Evolutionary conservation across 2,113 vertebrate genomes (phyloP).

Genomic region (Chiloscyllium plagiosum): DNA sequence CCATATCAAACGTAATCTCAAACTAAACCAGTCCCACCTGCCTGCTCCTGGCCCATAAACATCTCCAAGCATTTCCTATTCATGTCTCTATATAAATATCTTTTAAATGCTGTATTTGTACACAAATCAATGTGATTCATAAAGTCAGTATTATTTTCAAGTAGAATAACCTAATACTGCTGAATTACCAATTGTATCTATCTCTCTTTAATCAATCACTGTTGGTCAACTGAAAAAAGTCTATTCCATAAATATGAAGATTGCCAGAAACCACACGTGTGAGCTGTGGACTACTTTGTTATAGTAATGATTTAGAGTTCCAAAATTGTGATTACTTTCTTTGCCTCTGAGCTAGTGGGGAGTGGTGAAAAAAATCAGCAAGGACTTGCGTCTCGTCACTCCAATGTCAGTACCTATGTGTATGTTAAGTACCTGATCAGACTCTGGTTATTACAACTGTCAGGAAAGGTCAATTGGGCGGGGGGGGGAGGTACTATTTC

Average conservation of each 20-base stretch:
- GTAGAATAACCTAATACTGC: neutral
- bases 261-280: neutral
- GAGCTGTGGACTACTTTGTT: neutral
- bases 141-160: neutral
- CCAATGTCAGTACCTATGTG: neutral
- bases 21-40: too few relatives aligned
- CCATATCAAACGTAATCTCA: too few relatives aligned
- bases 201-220: neutral
- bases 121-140: neutral
- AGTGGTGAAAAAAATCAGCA: neutral
- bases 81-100: too few relatives aligned
- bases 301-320: neutral
- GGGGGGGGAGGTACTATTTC: neutral
- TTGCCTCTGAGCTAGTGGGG: neutral
- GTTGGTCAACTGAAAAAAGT: neutral
- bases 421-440: neutral
- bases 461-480: neutral
- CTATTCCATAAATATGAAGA: neutral
- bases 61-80: too few relatives aligned
- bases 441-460: neutral
- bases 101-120: too few relatives aligned
- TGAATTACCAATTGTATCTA: neutral
- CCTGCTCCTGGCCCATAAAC: too few relatives aligned
- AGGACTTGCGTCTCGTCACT: neutral
- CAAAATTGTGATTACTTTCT: neutral